These are phyloP conservation scores for Neomorphus geoffroyi DNA, from an alignment of 2,797 vertebrate genomes.

Conservation along the genomic window DNA sequence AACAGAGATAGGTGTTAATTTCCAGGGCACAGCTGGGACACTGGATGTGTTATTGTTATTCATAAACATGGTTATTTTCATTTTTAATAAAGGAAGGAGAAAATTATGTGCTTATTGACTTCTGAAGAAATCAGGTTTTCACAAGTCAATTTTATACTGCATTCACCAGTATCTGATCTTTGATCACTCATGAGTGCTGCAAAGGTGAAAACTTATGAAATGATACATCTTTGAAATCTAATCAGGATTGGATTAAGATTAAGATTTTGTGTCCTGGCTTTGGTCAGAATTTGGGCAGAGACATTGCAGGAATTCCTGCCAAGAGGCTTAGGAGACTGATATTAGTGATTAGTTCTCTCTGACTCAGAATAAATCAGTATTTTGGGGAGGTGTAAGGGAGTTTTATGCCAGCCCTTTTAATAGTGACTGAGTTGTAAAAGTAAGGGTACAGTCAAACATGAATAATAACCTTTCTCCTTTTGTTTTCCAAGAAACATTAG, in stretches of 20 bases:
- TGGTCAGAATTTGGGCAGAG: not conserved
- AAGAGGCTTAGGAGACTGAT: not conserved
- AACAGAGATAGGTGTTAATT: conserved; percentile 32
- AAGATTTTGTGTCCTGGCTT: not conserved
- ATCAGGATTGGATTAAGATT: not conserved
- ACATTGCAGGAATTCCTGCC: not conserved
- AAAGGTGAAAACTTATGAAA: not conserved
- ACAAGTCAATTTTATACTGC: not conserved
- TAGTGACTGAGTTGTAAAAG: not conserved
- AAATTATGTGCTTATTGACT: not conserved
- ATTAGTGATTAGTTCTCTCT: not conserved
- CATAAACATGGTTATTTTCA: not conserved
- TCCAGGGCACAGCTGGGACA: not conserved
- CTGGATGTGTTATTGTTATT: not conserved
- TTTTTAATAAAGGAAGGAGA: not conserved
- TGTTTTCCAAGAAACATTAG: not conserved
- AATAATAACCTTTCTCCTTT: not conserved
- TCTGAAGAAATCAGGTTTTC: not conserved
- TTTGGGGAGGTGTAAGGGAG: not conserved
- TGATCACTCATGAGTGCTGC: not conserved
- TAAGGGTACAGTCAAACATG: not conserved
- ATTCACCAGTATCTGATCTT: not conserved
- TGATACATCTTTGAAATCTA: not conserved
- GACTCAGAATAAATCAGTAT: not conserved
- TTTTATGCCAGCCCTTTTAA: not conserved